phyloP scores from a whole-genome alignment of 2,797 vertebrate species.

The Peromyscus melanophrys region DNA sequence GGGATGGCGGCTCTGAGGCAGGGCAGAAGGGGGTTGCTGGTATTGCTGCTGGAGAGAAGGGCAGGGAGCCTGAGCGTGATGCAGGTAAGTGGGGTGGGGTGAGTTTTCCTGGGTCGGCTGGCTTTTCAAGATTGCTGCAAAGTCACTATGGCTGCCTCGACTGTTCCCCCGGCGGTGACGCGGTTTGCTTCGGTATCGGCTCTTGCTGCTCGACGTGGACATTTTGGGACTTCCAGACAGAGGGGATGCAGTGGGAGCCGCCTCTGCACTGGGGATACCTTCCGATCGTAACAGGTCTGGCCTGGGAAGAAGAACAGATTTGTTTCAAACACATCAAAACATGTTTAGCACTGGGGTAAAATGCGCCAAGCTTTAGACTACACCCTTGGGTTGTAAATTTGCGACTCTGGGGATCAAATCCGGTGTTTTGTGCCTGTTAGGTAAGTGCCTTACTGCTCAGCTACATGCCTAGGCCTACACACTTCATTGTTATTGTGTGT shows the following conservation, averaged over 20 bases:
- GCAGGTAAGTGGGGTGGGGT: slow-evolving; percentile 84
- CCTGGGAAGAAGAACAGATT: slow-evolving; percentile 87
- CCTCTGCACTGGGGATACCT: slow-evolving; percentile 94
- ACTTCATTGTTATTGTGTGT: not conserved
- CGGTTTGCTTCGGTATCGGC: slow-evolving; percentile 96
- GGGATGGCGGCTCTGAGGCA: slow-evolving; percentile 86
- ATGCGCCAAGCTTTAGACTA: not conserved
- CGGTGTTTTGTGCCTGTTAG: not conserved
- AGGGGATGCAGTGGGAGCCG: slow-evolving; percentile 93
- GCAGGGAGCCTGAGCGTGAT: slow-evolving; percentile 62
- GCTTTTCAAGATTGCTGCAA: slow-evolving; percentile 93
- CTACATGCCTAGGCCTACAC: not conserved
- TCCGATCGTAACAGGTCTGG: slow-evolving; percentile 97
- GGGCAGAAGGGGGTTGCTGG: slow-evolving; percentile 73
- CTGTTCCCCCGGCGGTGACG: slow-evolving; percentile 97
- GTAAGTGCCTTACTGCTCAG: not conserved
- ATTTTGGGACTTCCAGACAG: slow-evolving; percentile 97
- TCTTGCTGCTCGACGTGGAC: slow-evolving; percentile 94
- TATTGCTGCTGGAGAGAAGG: slow-evolving; percentile 74
- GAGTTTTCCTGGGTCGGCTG: slow-evolving; percentile 88
- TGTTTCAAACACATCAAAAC: slow-evolving; percentile 1
- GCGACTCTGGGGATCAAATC: not conserved
- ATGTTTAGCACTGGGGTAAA: not conserved
- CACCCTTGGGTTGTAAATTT: not conserved
- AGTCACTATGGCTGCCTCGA: slow-evolving; percentile 97